Evolutionary conservation across 2,888 invertebrate species (phyloP).

Genomic region (Tipula unca): DNA sequence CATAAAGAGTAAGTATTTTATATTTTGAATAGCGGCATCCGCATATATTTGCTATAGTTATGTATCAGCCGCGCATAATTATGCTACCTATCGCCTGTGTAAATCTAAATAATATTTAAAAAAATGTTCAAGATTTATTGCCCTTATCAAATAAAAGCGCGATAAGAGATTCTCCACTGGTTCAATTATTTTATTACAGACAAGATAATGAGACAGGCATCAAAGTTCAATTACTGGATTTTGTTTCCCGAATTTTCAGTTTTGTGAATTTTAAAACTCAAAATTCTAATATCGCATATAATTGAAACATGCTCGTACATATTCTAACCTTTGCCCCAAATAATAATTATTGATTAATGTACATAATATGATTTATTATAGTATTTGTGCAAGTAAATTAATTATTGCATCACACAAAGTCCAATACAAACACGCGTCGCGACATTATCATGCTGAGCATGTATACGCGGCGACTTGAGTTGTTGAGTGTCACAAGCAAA

Average conservation of each 20-base stretch:
- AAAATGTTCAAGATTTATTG: neutral
- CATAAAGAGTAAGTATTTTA: neutral
- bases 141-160: neutral
- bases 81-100: neutral
- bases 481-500: neutral
- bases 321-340: neutral
- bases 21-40: neutral
- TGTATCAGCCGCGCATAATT: neutral
- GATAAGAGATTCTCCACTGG: neutral
- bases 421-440: neutral
- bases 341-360: neutral
- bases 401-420: neutral
- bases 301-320: neutral
- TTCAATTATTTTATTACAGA: neutral
- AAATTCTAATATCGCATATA: too few species aligned
- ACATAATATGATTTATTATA: too few species aligned
- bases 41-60: too few species aligned
- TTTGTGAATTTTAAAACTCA: neutral
- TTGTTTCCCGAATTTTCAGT: neutral
- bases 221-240: neutral
- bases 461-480: too few species aligned
- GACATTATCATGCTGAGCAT: too few species aligned
- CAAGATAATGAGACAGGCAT: neutral
- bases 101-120: neutral
- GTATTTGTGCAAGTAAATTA: too few species aligned